Base-by-base conservation (phyloP, 2,113 vertebrate genomes). In the Catharus minimus region DNA sequence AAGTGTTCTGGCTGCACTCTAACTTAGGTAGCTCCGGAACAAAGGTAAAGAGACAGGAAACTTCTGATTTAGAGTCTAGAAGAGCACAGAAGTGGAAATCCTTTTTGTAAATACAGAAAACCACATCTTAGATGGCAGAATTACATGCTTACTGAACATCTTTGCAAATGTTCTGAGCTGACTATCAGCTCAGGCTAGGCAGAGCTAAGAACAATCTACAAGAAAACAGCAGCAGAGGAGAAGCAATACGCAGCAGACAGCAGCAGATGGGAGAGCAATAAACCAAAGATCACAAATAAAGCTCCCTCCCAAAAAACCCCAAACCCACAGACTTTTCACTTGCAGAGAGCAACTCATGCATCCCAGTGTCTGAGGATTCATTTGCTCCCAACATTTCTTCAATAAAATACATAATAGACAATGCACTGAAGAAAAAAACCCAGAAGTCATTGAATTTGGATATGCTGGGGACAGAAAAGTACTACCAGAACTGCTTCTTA, bases 231-330 rank as follows among this genome's bases (percentile, higher is more conserved):
- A 71, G 15, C 19, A 66, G 36, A 77, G 72, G 30, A 50, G n/a
- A 79, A 49, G n/a, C 62, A 73, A 6, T 30, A 61, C 56, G 53
- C 33, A 76, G 64, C 21, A 73, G 30, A 43, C 15, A 38, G 13
- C 13, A 73, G 32, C 36, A 58, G 3, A 17, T 44, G 36, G 7
- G 14, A 61, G 49, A 75, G 16, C 12, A 80, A 33, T 36, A 74
- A 90, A 71, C 5, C n/a, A 28, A 66, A 38, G 19, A 85, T 17
- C 26, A 71, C 28, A 90, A 50, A 86, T 36, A 79, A 74, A 81
- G 1, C 8, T 20, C 2, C 9, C 5, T 2, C 8, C 1, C 8
- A 43, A 43, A 43, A 49, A 46, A 39, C 2, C 0, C 4, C 14
- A 67, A 50, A 50, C 0, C 30, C 23, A 65, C 11, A 74, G 32